phyloP scores from a whole-genome alignment of 2,888 invertebrate genomes.

The Anthophora plumipes region DNA sequence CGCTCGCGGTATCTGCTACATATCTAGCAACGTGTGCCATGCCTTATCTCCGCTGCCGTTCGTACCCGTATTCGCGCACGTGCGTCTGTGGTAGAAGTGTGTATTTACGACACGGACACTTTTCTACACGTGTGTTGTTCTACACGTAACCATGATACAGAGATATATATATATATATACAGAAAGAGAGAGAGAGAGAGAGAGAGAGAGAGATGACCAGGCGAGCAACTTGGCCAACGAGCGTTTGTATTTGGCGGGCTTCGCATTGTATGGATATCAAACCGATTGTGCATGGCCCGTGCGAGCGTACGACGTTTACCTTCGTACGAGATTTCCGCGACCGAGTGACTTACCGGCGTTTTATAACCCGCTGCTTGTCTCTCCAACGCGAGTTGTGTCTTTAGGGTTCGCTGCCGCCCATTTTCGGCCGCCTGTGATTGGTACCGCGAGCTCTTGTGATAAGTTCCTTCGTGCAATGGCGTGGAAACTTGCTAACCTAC shows the following conservation, averaged over 20 bases:
- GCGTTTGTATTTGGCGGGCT: constrained; percentile 70
- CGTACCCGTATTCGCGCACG: constrained; percentile 62
- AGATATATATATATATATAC: neutral
- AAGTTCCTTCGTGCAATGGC: neutral
- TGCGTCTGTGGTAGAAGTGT: constrained; percentile 14
- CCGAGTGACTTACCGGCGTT: constrained; percentile 40
- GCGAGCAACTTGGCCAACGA: constrained; percentile 1
- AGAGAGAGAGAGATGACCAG: neutral
- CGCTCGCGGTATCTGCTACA: constrained; percentile 80
- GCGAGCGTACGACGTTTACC: constrained; percentile 47
- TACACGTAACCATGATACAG: neutral
- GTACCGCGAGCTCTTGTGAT: neutral
- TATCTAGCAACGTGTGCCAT: constrained; percentile 83
- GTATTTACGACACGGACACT: neutral
- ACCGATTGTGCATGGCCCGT: constrained; percentile 64
- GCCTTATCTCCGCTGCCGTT: constrained; percentile 81
- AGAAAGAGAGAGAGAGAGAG: neutral
- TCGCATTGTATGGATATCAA: constrained; percentile 79
- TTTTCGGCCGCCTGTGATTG: neutral
- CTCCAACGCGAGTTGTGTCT: no score
- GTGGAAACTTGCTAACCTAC: no score
- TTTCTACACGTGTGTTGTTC: neutral
- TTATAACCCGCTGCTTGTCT: constrained; percentile 14
- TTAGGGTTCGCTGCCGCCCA: constrained; percentile 1
- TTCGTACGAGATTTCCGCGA: constrained; percentile 44